These are phyloP conservation scores for Homarus americanus DNA, from an alignment of 1,140 invertebrate species.

Conservation along the genomic window DNA sequence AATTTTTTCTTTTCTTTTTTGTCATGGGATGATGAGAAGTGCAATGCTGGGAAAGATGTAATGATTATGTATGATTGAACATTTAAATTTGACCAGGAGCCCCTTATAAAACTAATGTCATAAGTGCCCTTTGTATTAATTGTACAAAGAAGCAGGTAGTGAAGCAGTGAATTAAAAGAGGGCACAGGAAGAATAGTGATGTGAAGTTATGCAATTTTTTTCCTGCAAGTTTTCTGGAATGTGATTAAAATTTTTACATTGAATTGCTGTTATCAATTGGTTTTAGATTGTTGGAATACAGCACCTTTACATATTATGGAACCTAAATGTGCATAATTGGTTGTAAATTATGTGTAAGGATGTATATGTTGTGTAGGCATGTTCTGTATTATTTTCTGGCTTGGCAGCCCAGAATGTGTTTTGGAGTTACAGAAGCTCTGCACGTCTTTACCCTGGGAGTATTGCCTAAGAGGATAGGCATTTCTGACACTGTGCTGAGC, in stretches of 20 bases:
- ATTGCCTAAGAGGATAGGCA: constrained; percentile 7
- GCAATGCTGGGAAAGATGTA: background rate
- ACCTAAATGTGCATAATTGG: constrained; percentile 39
- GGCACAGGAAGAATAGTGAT: background rate
- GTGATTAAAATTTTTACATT: background rate
- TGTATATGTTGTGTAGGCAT: constrained; percentile 21
- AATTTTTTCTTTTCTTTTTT: no score
- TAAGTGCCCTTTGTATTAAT: background rate
- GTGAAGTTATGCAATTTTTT: background rate
- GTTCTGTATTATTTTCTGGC: constrained; percentile 27
- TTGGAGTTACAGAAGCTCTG: background rate
- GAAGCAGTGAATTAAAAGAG: background rate
- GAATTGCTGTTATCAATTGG: background rate
- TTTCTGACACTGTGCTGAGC: constrained; percentile 33
- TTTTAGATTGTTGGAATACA: background rate
- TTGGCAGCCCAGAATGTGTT: constrained; percentile 19
- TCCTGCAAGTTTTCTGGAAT: background rate
- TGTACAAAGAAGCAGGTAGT: background rate
- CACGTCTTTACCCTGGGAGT: background rate
- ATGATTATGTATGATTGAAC: background rate
- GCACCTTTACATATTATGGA: constrained; percentile 9
- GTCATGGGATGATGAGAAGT: background rate
- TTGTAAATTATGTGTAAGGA: constrained; percentile 52
- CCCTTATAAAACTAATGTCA: background rate
- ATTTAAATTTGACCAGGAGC: background rate